Percentiles rank a stretch among this genome's conserved stretches.
These are phyloP conservation scores for Drosophila nebulosa DNA, from an alignment of 1,140 invertebrate genomes.

Conservation along the genomic window DNA sequence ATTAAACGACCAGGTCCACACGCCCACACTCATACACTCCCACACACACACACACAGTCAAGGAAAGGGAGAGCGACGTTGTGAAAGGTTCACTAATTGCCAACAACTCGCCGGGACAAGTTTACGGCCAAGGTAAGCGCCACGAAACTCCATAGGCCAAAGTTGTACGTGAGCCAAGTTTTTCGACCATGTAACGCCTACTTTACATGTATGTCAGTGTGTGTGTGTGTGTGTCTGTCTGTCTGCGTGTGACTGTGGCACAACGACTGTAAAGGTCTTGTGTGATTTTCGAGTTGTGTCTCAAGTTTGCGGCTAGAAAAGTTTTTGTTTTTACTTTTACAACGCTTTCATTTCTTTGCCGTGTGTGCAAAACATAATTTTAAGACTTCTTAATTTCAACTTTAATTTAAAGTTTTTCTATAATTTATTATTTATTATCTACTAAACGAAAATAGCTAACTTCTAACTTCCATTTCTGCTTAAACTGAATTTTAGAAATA, in stretches of 20 bases:
- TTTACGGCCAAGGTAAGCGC: slow-evolving; percentile 75
- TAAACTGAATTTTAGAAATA: no score
- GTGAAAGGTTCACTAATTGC: slow-evolving; percentile 68
- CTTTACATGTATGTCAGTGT: slow-evolving; percentile 20
- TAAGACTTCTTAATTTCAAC: slow-evolving; percentile 27
- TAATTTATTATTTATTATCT: slow-evolving; percentile 16
- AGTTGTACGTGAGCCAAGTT: slow-evolving; percentile 68
- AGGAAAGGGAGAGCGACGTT: not conserved
- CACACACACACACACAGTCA: not conserved
- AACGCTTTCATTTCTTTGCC: not conserved
- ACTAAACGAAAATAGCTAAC: not conserved
- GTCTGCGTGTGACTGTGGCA: slow-evolving; percentile 7
- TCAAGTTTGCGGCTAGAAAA: slow-evolving; percentile 24
- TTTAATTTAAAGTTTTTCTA: slow-evolving; percentile 15
- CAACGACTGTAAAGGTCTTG: not conserved
- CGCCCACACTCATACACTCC: slow-evolving; percentile 15
- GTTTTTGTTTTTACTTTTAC: slow-evolving; percentile 61
- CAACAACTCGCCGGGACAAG: slow-evolving; percentile 66
- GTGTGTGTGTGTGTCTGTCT: slow-evolving; percentile 6
- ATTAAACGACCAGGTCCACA: slow-evolving; percentile 67
- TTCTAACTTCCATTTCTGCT: no score
- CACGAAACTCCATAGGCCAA: slow-evolving; percentile 55
- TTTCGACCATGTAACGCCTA: slow-evolving; percentile 63
- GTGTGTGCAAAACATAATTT: slow-evolving; percentile 5
- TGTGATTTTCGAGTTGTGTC: slow-evolving; percentile 1